phyloP scores from a whole-genome alignment of 2,888 invertebrate species.

The Cantharis rustica region DNA sequence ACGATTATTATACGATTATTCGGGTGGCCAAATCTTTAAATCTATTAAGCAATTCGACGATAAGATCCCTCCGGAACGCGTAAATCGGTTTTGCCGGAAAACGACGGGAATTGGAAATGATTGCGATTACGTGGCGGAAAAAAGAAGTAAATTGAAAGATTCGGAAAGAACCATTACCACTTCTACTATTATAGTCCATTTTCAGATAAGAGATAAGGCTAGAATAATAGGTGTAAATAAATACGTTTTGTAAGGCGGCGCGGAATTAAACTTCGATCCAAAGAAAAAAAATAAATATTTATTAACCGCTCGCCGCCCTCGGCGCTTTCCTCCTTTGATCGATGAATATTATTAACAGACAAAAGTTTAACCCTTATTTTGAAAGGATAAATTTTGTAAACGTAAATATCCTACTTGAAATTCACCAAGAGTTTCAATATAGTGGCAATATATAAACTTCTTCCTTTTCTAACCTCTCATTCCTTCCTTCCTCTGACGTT shows the following conservation, averaged over 20 bases:
- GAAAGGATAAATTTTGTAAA: conserved; percentile 7
- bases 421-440: conserved; percentile 39
- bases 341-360: neutral
- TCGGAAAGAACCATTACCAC: conserved; percentile 40
- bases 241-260: conserved; percentile 13
- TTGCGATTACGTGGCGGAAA: conserved; percentile 49
- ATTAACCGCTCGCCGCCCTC: neutral
- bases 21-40: conserved; percentile 29
- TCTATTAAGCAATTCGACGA: conserved; percentile 44
- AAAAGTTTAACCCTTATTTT: conserved; percentile 15
- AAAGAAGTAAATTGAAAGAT: conserved; percentile 49
- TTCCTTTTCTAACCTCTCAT: conserved; percentile 28
- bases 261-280: conserved; percentile 5
- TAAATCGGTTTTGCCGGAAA: conserved; percentile 52
- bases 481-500: conserved; percentile 28
- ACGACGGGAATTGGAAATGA: conserved; percentile 54
- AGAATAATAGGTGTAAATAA: conserved; percentile 29
- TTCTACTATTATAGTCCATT: conserved; percentile 24
- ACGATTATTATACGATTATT: neutral
- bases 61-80: conserved; percentile 44
- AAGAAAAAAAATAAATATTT: neutral
- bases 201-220: conserved; percentile 17
- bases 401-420: conserved; percentile 40
- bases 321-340: neutral
- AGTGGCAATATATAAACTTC: conserved; percentile 40